Conservation (phyloP, 2,797 vertebrate species). For the Lutjanus campechanus region DNA sequence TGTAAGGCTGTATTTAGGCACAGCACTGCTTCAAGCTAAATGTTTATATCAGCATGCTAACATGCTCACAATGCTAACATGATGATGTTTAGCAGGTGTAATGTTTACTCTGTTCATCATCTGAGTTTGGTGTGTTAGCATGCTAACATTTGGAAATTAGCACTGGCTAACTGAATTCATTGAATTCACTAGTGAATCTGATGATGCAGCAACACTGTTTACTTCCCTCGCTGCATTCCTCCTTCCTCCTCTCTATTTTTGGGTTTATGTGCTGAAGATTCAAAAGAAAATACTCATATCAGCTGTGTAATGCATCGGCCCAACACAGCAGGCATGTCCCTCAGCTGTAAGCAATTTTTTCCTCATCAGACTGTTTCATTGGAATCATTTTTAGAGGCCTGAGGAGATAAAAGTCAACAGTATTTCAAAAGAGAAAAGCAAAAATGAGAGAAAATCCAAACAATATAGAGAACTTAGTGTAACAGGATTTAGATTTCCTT, state of each 20-base stretch:
- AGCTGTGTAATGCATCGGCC: not conserved
- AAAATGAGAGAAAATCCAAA: not conserved
- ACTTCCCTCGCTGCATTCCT: not conserved
- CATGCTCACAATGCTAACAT: too few relatives aligned
- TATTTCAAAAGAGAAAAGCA: not conserved
- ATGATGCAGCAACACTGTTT: slow-evolving; percentile 12
- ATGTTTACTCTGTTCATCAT: slow-evolving; percentile 2
- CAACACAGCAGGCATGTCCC: slow-evolving; percentile 7
- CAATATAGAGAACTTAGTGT: not conserved
- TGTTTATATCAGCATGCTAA: too few relatives aligned
- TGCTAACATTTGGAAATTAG: not conserved
- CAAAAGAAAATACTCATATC: not conserved
- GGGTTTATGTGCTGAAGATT: not conserved
- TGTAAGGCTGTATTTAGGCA: too few relatives aligned
- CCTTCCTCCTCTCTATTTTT: not conserved
- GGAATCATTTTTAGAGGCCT: not conserved
- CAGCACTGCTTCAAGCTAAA: too few relatives aligned
- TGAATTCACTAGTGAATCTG: not conserved
- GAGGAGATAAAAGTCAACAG: not conserved
- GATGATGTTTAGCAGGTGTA: too few relatives aligned
- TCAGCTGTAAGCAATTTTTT: not conserved
- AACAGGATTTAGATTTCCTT: slow-evolving; percentile 17
- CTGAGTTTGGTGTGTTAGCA: not conserved
- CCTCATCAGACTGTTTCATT: not conserved
- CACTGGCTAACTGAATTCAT: too few relatives aligned